Conservation (phyloP, 2,888 invertebrate genomes). For the Acleris sparsana region DNA sequence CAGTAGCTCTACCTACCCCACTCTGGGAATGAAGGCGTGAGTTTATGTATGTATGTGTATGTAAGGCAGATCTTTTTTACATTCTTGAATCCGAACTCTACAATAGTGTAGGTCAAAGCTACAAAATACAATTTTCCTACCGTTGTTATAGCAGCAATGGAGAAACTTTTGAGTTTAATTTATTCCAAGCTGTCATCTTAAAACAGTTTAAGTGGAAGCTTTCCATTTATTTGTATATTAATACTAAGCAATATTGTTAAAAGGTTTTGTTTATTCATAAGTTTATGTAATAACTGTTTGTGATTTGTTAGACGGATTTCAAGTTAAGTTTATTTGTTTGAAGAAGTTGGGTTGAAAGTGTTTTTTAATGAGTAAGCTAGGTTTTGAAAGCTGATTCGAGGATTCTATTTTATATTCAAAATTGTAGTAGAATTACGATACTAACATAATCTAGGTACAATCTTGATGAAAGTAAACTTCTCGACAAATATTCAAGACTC, state of each 20-base stretch:
- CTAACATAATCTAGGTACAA: no score
- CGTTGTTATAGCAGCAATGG: neutral
- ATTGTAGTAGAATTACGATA: neutral
- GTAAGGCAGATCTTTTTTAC: no score
- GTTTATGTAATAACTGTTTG: slow-evolving; percentile 20
- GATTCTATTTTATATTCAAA: neutral
- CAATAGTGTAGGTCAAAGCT: neutral
- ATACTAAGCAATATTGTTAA: slow-evolving; percentile 45
- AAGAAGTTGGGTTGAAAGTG: no score
- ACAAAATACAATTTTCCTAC: neutral
- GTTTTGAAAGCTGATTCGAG: no score
- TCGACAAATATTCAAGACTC: no score
- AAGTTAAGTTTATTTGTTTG: neutral
- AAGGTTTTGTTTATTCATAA: slow-evolving; percentile 42
- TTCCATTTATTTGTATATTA: slow-evolving; percentile 52
- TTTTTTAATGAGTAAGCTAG: no score
- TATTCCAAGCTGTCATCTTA: slow-evolving; percentile 54
- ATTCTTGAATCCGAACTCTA: no score
- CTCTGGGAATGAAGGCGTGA: no score
- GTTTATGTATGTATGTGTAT: no score
- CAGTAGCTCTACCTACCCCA: no score
- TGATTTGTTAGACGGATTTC: slow-evolving; percentile 7
- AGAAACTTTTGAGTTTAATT: slow-evolving; percentile 41
- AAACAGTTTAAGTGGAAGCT: slow-evolving; percentile 52
- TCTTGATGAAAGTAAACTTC: no score